Percentiles rank a stretch among this genome's conserved stretches.
Evolutionary conservation across 1,140 invertebrate genomes (phyloP).

Genomic region (Pogonomyrmex californicus): DNA sequence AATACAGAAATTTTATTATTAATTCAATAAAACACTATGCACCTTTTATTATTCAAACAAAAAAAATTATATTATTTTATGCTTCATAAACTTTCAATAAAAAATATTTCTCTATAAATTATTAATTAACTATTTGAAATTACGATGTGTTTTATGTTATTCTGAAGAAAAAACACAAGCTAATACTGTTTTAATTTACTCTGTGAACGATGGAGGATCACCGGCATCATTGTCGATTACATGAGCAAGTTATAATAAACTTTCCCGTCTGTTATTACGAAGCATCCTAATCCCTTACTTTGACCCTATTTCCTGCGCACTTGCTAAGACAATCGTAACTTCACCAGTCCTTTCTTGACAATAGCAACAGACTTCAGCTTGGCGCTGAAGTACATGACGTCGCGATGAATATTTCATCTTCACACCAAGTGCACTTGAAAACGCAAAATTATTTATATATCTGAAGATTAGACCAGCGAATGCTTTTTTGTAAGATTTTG

Average conservation of each 20-base stretch:
- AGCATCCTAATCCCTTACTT: conserved; percentile 71
- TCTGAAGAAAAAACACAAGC: not conserved
- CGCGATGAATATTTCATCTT: conserved; percentile 74
- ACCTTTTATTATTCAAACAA: conserved; percentile 8
- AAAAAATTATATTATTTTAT: not conserved
- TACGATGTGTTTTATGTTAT: not conserved
- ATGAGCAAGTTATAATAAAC: conserved; percentile 60
- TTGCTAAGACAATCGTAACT: conserved; percentile 74
- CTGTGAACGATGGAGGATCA: conserved; percentile 18
- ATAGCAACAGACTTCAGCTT: conserved; percentile 49
- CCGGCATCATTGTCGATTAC: conserved; percentile 58
- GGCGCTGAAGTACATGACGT: conserved; percentile 18
- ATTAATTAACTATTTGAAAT: not conserved
- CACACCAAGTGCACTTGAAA: conserved; percentile 53
- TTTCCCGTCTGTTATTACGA: conserved; percentile 49
- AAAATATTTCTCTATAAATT: not conserved
- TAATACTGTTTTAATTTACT: conserved; percentile 4
- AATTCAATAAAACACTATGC: not conserved
- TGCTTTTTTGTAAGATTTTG: conserved; percentile 14
- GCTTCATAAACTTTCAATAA: not conserved
- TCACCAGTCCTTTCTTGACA: conserved; percentile 56
- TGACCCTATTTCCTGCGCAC: conserved; percentile 67
- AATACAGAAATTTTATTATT: conserved; percentile 32
- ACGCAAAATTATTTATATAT: conserved; percentile 55
- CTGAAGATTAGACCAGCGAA: conserved; percentile 37